phyloP scores from a whole-genome alignment of 1,140 invertebrate genomes.

The Habropoda laboriosa region DNA sequence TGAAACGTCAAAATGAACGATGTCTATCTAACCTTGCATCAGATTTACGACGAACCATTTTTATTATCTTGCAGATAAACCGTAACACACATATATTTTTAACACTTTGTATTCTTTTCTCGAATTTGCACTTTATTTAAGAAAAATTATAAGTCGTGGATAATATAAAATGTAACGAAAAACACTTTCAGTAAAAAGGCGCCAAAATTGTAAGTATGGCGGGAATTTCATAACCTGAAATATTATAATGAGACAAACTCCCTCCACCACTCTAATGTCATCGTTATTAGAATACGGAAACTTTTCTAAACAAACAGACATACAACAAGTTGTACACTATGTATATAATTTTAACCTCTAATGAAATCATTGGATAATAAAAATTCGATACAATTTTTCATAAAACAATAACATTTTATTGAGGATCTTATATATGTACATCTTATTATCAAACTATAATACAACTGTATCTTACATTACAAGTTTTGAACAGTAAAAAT shows the following conservation, averaged over 20 bases:
- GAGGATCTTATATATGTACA: background rate
- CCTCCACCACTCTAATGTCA: background rate
- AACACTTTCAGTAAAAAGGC: background rate
- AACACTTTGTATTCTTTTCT: background rate
- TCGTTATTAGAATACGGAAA: too few species aligned
- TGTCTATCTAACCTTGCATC: constrained; percentile 41
- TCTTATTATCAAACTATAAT: background rate
- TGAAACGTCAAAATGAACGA: background rate
- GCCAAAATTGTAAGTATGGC: background rate
- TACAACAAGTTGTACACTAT: background rate
- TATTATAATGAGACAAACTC: too few species aligned
- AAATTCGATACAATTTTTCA: background rate
- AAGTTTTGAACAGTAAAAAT: background rate
- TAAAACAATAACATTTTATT: constrained; percentile 2
- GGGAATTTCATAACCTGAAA: background rate
- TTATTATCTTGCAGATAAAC: background rate
- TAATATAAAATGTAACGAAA: background rate
- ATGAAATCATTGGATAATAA: background rate
- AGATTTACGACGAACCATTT: constrained; percentile 44
- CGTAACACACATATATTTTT: background rate
- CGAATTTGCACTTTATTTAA: background rate
- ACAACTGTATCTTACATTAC: background rate
- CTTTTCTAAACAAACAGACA: background rate
- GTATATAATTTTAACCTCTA: too few species aligned
- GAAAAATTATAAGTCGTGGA: background rate